Conservation (phyloP, 2,888 invertebrate genomes). For the Dendrolimus houi region DNA sequence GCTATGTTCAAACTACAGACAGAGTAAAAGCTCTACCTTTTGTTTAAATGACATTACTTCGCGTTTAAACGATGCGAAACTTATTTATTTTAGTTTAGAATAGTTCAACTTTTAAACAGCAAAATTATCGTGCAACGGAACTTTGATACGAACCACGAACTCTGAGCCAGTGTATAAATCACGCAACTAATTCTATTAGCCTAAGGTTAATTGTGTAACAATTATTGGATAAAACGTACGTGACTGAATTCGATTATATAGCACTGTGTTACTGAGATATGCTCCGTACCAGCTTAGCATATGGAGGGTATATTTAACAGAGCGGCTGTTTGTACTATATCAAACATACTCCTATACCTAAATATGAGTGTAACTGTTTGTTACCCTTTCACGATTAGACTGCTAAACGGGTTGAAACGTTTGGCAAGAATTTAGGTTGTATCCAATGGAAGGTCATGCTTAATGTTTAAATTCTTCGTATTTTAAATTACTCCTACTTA, state of each 20-base stretch:
- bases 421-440: no score
- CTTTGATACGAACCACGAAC: neutral
- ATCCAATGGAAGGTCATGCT: no score
- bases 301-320: constrained; percentile 2
- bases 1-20: no score
- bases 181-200: constrained; percentile 20
- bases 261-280: constrained; percentile 9
- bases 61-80: neutral
- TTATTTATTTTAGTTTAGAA: constrained; percentile 4
- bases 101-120: neutral
- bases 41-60: neutral
- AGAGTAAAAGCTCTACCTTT: neutral
- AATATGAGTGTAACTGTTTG: no score
- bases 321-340: no score
- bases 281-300: constrained; percentile 19
- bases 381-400: no score
- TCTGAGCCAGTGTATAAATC: constrained; percentile 7
- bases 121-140: neutral
- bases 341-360: no score
- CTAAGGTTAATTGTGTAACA: constrained; percentile 21
- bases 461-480: no score
- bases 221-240: constrained; percentile 25
- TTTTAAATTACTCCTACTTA: no score
- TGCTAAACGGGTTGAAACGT: no score
- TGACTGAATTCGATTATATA: constrained; percentile 15